These are phyloP conservation scores for Arge pagana DNA, from an alignment of 2,888 invertebrate genomes.

Conservation along the genomic window DNA sequence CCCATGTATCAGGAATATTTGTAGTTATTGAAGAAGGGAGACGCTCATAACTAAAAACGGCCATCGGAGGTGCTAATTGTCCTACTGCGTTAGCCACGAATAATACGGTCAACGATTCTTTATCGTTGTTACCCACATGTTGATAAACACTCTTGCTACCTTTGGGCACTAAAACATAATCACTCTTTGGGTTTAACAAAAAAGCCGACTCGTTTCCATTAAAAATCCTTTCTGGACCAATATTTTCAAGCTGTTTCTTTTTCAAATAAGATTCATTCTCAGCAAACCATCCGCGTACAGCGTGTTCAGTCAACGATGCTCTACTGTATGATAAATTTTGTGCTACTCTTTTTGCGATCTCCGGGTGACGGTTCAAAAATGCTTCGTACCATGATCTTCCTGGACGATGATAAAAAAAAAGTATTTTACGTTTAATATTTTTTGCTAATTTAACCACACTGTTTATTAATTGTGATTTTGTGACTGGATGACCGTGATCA, in stretches of 20 bases:
- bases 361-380: conserved; percentile 46
- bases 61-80: neutral
- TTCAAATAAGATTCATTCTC: conserved; percentile 39
- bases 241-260: conserved; percentile 32
- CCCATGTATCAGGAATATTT: neutral
- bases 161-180: conserved; percentile 43
- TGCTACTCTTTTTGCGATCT: conserved; percentile 37
- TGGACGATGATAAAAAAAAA: conserved; percentile 43
- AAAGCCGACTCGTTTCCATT: conserved; percentile 53
- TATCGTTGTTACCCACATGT: conserved; percentile 34
- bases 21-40: neutral
- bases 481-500: conserved; percentile 43
- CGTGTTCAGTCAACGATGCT: conserved; percentile 40
- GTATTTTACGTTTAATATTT: conserved; percentile 28
- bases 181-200: conserved; percentile 46
- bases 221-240: conserved; percentile 42
- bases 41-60: neutral
- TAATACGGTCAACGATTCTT: conserved; percentile 37
- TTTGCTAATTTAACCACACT: conserved; percentile 37
- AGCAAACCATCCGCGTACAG: conserved; percentile 42
- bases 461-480: conserved; percentile 41
- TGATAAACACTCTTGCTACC: conserved; percentile 38
- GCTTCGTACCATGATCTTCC: conserved; percentile 46
- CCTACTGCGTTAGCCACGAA: conserved; percentile 34
- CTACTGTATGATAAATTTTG: conserved; percentile 40